Percentiles rank a stretch among this genome's conserved stretches.
phyloP scores from a whole-genome alignment of 2,797 vertebrate species.

The Cynodonichthys magdalenae region DNA sequence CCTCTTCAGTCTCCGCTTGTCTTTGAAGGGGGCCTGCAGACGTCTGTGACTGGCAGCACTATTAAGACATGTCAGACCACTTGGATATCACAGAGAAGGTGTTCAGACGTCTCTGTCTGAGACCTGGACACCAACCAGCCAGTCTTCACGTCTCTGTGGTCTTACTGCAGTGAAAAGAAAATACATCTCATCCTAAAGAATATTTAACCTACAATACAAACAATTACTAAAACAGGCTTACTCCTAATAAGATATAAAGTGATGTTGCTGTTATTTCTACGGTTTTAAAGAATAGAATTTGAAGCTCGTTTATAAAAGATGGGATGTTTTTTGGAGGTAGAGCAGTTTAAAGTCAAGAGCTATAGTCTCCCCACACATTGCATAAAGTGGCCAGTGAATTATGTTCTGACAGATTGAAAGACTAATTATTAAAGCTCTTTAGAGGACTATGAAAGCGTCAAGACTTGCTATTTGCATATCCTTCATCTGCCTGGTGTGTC shows the following conservation, averaged over 20 bases:
- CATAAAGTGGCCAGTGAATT: conserved; percentile 86
- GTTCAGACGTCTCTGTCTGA: conserved; percentile 38
- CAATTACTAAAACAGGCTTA: no score
- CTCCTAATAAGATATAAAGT: no score
- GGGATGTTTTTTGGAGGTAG: conserved; percentile 46
- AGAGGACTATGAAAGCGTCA: conserved; percentile 80
- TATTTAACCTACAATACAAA: no score
- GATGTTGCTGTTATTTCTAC: background rate
- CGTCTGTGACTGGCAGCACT: conserved; percentile 37
- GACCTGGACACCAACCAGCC: conserved; percentile 6
- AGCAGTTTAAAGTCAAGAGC: conserved; percentile 68
- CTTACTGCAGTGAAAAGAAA: conserved; percentile 6
- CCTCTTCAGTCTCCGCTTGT: conserved; percentile 34
- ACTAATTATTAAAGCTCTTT: conserved; percentile 89
- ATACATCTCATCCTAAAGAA: background rate
- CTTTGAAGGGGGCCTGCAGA: conserved; percentile 13
- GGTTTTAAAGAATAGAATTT: background rate
- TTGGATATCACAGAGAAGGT: conserved; percentile 12
- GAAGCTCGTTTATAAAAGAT: background rate
- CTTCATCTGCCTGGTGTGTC: conserved; percentile 89
- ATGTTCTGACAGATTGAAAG: conserved; percentile 88
- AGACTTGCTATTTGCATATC: conserved; percentile 89
- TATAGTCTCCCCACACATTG: conserved; percentile 84
- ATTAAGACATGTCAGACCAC: conserved; percentile 35
- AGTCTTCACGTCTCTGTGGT: background rate